Evolutionary conservation across 2,113 vertebrate species (phyloP).

Genomic region (Esox niger): DNA sequence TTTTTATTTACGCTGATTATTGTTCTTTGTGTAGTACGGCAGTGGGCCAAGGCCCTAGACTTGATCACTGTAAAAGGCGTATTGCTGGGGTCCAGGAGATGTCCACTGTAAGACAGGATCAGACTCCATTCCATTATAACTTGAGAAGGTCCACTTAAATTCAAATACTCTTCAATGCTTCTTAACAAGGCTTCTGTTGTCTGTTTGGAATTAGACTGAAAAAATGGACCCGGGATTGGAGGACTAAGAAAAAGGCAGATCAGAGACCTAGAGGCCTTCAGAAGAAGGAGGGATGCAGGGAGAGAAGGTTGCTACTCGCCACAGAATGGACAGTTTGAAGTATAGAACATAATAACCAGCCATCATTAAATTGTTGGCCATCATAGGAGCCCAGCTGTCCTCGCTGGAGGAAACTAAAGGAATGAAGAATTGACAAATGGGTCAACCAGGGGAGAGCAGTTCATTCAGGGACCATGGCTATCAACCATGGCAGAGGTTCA

Average conservation of each 20-base stretch:
- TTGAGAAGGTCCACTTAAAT: no score
- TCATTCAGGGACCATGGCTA: no score
- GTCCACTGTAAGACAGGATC: no score
- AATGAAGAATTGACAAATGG: slow-evolving; percentile 73
- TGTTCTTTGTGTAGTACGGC: slow-evolving; percentile 48
- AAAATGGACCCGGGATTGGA: background rate
- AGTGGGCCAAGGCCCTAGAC: slow-evolving; percentile 6
- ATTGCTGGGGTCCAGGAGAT: no score
- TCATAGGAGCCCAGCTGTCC: slow-evolving; percentile 45
- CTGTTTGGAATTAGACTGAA: no score
- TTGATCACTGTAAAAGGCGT: slow-evolving; percentile 32
- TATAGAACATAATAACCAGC: no score
- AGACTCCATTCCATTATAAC: no score
- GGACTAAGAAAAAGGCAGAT: background rate
- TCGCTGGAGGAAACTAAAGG: slow-evolving; percentile 43
- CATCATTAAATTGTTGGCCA: slow-evolving; percentile 50
- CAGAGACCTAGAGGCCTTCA: background rate
- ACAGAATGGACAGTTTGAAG: no score
- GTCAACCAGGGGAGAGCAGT: slow-evolving; percentile 59
- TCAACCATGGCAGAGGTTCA: no score
- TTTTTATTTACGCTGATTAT: slow-evolving; percentile 63
- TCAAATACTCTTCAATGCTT: no score
- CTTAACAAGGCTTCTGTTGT: no score
- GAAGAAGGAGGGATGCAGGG: slow-evolving; percentile 21
- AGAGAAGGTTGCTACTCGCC: slow-evolving; percentile 26